Evolutionary conservation across 2,113 vertebrate species (phyloP), one percentile per base, ranked within the genome.

Genomic region (Seriola aureovittata): DNA sequence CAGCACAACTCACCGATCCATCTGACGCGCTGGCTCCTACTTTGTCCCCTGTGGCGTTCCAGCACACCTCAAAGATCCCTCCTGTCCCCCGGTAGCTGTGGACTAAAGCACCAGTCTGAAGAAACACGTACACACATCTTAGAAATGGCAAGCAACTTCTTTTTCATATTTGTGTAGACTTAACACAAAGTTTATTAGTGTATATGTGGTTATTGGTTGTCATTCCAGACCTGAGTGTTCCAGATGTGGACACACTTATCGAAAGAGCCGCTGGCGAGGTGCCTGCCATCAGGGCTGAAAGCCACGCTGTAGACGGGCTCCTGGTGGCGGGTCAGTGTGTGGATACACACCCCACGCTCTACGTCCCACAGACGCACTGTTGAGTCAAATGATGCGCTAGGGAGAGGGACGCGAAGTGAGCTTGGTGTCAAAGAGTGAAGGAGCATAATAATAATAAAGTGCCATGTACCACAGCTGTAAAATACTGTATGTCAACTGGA

Each of bases 211-310:
- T n/a, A 5, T 10, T 17, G 12, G 19, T 36, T 58, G 2, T 34
- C 1, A 25, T 25, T 11, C n/a, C 90, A 3, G 94, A 99, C 98
- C 97, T 99, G 98, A 86, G 98, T 99, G 90, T 99, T 99, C 98
- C 98, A 99, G 97, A 99, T 99, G 96, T 99, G 98, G 90, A 99
- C 98, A 96, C 98, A 99, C 90, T 99, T 99, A 95, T 99, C 98
- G 81, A 99, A 99, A 88, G 98, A 99, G 87, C 98, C 98, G 73
- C 98, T 99, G 94, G 98, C 98, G 93, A 99, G 95, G 93, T 99
- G 98, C 84, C 97, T 95, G 92, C 98, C 98, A 29, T 99, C 98
- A 64, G 98, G 98, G 94, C 98, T 99, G 95, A 99, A 99, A 95
- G 98, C 98, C 94, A 99, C 98, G 86, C 98, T 99, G 96, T 99